Evolutionary conservation across 2,797 vertebrate species (phyloP), one percentile per base, ranked within the genome.

Genomic region (Alectoris magna): DNA sequence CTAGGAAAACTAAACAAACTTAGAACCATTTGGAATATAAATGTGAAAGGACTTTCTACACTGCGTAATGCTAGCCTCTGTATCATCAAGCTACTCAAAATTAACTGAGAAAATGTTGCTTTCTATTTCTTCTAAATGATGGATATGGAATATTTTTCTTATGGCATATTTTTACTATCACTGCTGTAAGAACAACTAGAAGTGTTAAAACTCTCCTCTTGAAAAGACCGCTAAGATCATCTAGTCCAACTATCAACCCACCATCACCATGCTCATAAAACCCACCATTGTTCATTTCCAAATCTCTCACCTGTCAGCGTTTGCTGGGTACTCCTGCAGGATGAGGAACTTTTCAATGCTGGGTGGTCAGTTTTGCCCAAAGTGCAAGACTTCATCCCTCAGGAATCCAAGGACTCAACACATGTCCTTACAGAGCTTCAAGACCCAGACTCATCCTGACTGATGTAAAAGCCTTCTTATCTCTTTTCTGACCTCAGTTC

Each of bases 401-500:
- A 63, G 34, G 67, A 85, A 59, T 1, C 5, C 8, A 43, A 78
- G 41, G 15, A 36, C 9, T 29, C 31, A 38, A 18, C 9, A 27
- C 0, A 0, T 51, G 36, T n/a, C 44, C 55, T 66, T 12, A 24
- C 3, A 26, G 19, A 14, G 18, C 31, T 72, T 11, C 23, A 51
- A 63, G 53, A 10, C 26, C 43, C 73, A 68, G 26, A 69, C 31
- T 39, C n/a, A 89, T 23, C 26, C 23, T n/a, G 59, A 5, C 1
- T 49, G 41, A 59, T 67, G 29, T 11, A 39, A 73, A 73, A 88
- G 2, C 13, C 17, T 12, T 38, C 11, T 64, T 55, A 41, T 19
- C 58, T 70, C 66, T 72, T 64, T 17, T 13, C 24, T 60, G 81
- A 51, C 18, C 26, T 81, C 60, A 60, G 39, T 46, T 81, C 46